Percentiles rank a stretch among this genome's conserved stretches.
Conservation (phyloP, 2,113 vertebrate species). For the Catharus fuscescens region DNA sequence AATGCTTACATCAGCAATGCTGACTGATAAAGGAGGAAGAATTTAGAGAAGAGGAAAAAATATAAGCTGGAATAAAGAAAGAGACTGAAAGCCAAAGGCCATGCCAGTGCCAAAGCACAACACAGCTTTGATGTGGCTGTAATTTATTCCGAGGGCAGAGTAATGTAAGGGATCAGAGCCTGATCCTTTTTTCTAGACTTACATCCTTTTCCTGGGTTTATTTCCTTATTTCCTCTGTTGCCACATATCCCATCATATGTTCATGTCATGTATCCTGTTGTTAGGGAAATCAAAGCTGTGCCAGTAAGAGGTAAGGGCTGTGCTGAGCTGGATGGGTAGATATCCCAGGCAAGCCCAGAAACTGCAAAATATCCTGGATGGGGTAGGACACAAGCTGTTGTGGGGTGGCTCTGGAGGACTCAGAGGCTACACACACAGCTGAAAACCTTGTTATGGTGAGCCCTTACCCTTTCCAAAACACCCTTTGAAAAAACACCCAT, state of each 20-base stretch:
- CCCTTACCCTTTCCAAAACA: not conserved
- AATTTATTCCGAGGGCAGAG: not conserved
- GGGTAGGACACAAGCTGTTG: not conserved
- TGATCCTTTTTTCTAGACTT: not conserved
- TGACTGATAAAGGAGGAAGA: not conserved
- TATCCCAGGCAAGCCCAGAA: not conserved
- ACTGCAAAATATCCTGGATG: accelerated
- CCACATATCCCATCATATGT: not conserved
- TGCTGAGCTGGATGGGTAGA: not conserved
- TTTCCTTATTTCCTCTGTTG: not conserved
- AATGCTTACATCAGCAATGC: not conserved
- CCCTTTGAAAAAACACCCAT: accelerated
- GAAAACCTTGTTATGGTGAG: not conserved
- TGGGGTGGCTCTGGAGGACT: not conserved
- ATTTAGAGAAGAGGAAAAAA: not conserved
- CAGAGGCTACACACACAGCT: not conserved
- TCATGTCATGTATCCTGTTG: not conserved
- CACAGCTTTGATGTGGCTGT: not conserved
- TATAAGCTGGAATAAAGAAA: not conserved
- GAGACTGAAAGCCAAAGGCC: not conserved
- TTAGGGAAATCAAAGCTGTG: not conserved
- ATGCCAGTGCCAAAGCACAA: not conserved
- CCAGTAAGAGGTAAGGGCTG: not conserved
- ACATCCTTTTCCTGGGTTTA: not conserved
- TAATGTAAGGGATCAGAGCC: not conserved